Evolutionary conservation across 2,888 invertebrate species (phyloP).

Genomic region (Nomada fucata): DNA sequence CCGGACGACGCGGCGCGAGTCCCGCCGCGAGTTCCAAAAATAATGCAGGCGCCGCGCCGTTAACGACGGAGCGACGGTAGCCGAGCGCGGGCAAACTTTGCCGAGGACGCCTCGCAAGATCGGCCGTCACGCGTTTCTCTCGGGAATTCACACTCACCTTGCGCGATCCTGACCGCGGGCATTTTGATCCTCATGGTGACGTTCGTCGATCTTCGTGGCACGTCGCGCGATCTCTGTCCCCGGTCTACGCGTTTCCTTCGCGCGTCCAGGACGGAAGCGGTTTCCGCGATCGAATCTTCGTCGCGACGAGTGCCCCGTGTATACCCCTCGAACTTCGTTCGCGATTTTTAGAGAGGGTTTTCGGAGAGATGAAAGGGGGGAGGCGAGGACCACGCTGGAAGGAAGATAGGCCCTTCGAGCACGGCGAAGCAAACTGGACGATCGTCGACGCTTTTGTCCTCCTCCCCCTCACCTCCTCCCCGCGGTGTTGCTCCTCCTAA

Average conservation of each 20-base stretch:
- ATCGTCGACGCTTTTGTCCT: slow-evolving; percentile 63
- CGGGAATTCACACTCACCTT: slow-evolving; percentile 89
- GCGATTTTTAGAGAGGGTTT: slow-evolving; percentile 21
- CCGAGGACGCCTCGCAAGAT: not conserved
- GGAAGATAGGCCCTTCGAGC: slow-evolving; percentile 30
- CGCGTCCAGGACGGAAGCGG: slow-evolving; percentile 60
- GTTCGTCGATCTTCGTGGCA: slow-evolving; percentile 65
- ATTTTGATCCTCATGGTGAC: slow-evolving; percentile 98
- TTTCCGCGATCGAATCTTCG: not conserved
- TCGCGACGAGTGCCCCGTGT: not conserved
- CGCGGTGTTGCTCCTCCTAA: slow-evolving; percentile 35
- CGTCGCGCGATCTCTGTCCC: slow-evolving; percentile 58
- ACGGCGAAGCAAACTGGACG: slow-evolving; percentile 39
- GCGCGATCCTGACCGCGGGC: slow-evolving; percentile 98
- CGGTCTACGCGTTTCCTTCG: slow-evolving; percentile 36
- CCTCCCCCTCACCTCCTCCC: slow-evolving; percentile 71
- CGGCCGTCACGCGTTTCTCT: not conserved
- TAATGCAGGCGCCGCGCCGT: slow-evolving; percentile 11
- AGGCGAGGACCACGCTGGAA: slow-evolving; percentile 61
- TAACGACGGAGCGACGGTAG: slow-evolving; percentile 19
- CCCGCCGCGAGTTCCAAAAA: slow-evolving; percentile 34
- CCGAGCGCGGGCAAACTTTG: too few relatives aligned
- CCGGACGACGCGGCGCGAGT: not conserved
- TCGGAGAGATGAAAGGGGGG: slow-evolving; percentile 57
- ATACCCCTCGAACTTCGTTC: not conserved